phyloP scores from a whole-genome alignment of 2,888 invertebrate genomes.

The Heteropelma amictum region DNA sequence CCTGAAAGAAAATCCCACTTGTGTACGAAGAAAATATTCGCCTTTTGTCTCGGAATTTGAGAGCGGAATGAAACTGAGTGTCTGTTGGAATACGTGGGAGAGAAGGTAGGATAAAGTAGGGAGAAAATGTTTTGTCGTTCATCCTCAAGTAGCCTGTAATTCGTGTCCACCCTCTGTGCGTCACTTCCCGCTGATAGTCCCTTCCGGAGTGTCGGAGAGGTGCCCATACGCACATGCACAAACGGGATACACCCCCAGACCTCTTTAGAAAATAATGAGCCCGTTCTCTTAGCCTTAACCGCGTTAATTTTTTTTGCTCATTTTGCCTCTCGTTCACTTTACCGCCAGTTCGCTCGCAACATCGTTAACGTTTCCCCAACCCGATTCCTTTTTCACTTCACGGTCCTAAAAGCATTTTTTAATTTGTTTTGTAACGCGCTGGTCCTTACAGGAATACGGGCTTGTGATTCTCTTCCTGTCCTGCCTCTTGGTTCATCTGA shows the following conservation, averaged over 20 bases:
- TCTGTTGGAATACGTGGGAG: not conserved
- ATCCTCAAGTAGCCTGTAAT: constrained; percentile 22
- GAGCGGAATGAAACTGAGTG: not conserved
- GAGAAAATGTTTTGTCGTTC: constrained; percentile 19
- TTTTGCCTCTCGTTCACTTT: constrained; percentile 17
- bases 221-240: not conserved
- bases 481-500: no score
- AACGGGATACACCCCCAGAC: not conserved
- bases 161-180: constrained; percentile 1
- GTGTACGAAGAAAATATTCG: not conserved
- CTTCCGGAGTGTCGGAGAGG: constrained; percentile 1
- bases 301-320: not conserved
- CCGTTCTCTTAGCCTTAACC: constrained; percentile 12
- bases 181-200: constrained; percentile 8
- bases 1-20: not conserved
- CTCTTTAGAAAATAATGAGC: constrained; percentile 38
- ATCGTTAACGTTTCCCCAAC: no score
- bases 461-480: no score
- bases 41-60: not conserved
- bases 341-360: not conserved
- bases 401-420: no score
- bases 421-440: no score
- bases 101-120: not conserved
- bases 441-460: no score
- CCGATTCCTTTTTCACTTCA: no score